These are phyloP conservation scores for Nemapogon koenigi DNA, from an alignment of 2,888 invertebrate genomes.

Conservation along the genomic window DNA sequence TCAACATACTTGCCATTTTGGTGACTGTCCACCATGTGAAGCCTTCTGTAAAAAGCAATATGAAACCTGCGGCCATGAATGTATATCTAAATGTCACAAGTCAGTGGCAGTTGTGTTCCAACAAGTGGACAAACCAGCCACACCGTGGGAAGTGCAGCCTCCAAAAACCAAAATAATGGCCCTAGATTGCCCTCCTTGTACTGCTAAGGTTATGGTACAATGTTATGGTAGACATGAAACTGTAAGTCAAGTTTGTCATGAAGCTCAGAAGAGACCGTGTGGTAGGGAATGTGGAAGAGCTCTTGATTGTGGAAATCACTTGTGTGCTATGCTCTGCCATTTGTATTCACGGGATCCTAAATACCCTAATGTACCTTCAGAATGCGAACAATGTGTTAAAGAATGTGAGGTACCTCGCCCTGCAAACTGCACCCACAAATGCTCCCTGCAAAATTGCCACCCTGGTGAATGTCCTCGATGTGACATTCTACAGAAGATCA, in stretches of 20 bases:
- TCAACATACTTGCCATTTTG: conserved; percentile 82
- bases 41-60: conserved; percentile 72
- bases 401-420: conserved; percentile 72
- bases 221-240: conserved; percentile 79
- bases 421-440: conserved; percentile 76
- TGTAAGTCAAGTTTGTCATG: conserved; percentile 70
- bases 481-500: conserved; percentile 68
- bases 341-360: conserved; percentile 29
- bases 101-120: conserved; percentile 71
- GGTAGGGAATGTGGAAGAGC: conserved; percentile 76
- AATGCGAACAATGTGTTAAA: conserved; percentile 43
- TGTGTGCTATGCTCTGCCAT: conserved; percentile 77
- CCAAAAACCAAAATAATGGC: conserved; percentile 54
- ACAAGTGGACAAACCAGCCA: conserved; percentile 64
- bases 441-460: conserved; percentile 73
- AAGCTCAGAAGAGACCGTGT: conserved; percentile 78
- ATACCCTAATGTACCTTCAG: conserved; percentile 53
- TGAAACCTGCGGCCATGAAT: conserved; percentile 70
- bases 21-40: conserved; percentile 82
- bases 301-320: conserved; percentile 81
- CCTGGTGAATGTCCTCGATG: conserved; percentile 80
- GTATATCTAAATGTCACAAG: conserved; percentile 77
- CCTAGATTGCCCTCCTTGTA: conserved; percentile 76
- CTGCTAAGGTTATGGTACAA: conserved; percentile 70
- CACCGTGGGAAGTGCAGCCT: conserved; percentile 70